A percentile compares a stretch with the other conserved stretches of the same genome.
Conservation (phyloP, 1,140 invertebrate species). For the Maniola jurtina region DNA sequence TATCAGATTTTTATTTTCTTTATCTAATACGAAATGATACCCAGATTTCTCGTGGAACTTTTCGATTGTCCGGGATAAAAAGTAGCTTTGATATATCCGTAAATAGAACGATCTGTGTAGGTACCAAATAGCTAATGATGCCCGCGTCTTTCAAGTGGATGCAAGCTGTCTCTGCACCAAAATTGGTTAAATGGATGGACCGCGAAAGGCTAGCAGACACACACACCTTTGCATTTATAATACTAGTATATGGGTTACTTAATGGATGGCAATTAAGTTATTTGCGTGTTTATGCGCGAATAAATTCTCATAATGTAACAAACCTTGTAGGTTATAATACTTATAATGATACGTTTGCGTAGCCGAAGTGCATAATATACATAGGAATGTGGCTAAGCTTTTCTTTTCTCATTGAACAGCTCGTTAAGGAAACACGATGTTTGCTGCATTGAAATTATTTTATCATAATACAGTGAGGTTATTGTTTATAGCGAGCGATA, state of each 20-base stretch:
- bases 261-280: constrained; percentile 7
- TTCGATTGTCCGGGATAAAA: too few relatives aligned
- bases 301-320: constrained; percentile 3
- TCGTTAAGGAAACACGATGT: constrained; percentile 71
- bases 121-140: too few relatives aligned
- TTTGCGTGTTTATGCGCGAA: constrained; percentile 4
- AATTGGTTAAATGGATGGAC: too few relatives aligned
- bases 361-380: constrained; percentile 33
- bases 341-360: constrained; percentile 19
- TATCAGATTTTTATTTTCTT: too few relatives aligned
- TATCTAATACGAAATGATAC: too few relatives aligned
- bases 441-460: constrained; percentile 71
- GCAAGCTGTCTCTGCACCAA: too few relatives aligned
- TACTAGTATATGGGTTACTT: background rate
- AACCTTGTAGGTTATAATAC: constrained; percentile 21
- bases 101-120: too few relatives aligned
- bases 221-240: too few relatives aligned
- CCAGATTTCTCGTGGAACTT: too few relatives aligned
- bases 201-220: too few relatives aligned
- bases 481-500: constrained; percentile 73
- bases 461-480: constrained; percentile 74
- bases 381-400: constrained; percentile 38
- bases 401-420: constrained; percentile 45
- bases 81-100: too few relatives aligned
- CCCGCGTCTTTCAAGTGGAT: too few relatives aligned